Evolutionary conservation across 1,140 invertebrate species (phyloP).

Genomic region (Eriocheir sinensis): DNA sequence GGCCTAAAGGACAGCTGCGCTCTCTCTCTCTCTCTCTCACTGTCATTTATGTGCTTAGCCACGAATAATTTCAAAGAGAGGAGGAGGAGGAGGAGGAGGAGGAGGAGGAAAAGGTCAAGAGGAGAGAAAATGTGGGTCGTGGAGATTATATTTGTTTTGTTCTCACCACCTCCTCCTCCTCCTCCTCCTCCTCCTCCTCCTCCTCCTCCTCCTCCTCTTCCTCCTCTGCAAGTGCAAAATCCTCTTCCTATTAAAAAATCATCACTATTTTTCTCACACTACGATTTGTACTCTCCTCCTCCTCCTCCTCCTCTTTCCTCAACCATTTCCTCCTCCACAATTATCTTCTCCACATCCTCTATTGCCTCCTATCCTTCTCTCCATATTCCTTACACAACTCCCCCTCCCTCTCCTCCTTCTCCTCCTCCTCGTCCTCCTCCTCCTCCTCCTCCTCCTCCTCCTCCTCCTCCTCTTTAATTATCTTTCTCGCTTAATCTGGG

Average conservation of each 20-base stretch:
- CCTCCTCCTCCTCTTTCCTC: background rate
- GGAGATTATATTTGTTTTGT: background rate
- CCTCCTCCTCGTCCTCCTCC: background rate
- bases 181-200: background rate
- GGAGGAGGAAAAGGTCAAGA: no score
- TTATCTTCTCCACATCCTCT: background rate
- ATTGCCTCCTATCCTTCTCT: no score
- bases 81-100: no score
- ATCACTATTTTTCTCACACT: no score
- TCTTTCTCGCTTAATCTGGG: background rate
- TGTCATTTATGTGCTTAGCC: no score
- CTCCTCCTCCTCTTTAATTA: background rate
- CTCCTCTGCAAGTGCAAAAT: no score
- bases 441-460: background rate
- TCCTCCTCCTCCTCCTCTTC: constrained; percentile 16
- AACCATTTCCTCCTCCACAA: background rate
- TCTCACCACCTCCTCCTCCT: background rate
- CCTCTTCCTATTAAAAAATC: no score
- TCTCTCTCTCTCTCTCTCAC: no score
- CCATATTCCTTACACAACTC: background rate
- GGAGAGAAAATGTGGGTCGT: background rate
- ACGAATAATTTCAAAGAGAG: no score
- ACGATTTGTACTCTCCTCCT: no score
- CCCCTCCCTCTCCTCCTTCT: no score
- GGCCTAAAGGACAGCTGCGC: no score